Evolutionary conservation across 2,888 invertebrate genomes (phyloP).

Genomic region (Lymantria monacha): DNA sequence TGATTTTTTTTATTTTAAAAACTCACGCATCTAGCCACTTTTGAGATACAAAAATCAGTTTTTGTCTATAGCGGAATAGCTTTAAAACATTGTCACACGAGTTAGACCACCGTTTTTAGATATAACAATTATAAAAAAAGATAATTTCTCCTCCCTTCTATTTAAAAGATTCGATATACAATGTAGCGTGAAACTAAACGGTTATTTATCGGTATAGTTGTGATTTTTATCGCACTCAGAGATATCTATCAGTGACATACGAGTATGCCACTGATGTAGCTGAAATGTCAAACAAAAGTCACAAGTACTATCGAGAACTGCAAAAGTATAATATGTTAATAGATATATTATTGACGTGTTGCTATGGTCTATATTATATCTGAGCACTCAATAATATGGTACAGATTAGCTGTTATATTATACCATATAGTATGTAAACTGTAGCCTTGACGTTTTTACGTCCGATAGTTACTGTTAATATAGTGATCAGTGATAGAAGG

Average conservation of each 20-base stretch:
- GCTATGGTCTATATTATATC: slow-evolving; percentile 47
- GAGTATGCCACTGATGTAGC: neutral
- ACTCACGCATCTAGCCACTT: slow-evolving; percentile 18
- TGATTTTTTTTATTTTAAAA: neutral
- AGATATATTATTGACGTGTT: slow-evolving; percentile 48
- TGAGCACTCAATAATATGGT: slow-evolving; percentile 14
- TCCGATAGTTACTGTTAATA: neutral
- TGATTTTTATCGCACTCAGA: slow-evolving; percentile 14
- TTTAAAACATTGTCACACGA: slow-evolving; percentile 76
- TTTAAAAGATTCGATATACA: slow-evolving; percentile 49
- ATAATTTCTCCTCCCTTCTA: slow-evolving; percentile 38
- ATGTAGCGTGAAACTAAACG: slow-evolving; percentile 61
- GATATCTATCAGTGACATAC: neutral
- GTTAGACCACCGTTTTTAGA: slow-evolving; percentile 76
- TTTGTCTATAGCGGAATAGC: slow-evolving; percentile 60
- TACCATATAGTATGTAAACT: too few species aligned
- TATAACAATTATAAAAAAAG: slow-evolving; percentile 42
- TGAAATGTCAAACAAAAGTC: slow-evolving; percentile 9
- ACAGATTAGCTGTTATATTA: slow-evolving; percentile 8
- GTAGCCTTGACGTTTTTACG: neutral
- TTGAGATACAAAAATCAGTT: slow-evolving; percentile 20
- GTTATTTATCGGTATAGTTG: slow-evolving; percentile 34
- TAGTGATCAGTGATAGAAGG: neutral
- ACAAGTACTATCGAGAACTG: slow-evolving; percentile 30
- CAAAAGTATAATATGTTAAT: slow-evolving; percentile 31